A percentile compares a stretch with the other conserved stretches of the same genome.
Evolutionary conservation across 2,113 vertebrate genomes (phyloP).

Genomic region (Odocoileus virginianus): DNA sequence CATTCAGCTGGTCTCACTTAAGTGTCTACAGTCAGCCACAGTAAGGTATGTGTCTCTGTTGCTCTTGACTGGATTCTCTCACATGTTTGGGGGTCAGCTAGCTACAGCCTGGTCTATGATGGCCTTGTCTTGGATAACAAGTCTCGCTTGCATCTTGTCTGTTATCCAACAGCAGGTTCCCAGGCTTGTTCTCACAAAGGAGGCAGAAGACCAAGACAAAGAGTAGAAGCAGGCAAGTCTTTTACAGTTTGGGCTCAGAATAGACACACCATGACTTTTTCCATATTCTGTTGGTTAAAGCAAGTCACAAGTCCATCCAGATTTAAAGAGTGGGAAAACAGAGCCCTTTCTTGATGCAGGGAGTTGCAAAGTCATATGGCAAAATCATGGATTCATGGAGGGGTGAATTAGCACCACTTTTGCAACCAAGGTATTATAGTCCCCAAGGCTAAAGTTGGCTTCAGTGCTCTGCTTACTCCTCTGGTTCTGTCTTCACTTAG

Average conservation of each 20-base stretch:
- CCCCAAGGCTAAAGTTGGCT: neutral
- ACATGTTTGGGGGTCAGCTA: neutral
- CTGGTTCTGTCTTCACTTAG: neutral
- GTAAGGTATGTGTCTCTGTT: neutral
- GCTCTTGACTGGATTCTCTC: neutral
- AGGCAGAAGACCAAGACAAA: conserved; percentile 21
- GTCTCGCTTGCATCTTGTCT: neutral
- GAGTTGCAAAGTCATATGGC: neutral
- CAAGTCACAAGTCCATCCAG: neutral
- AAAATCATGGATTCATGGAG: neutral
- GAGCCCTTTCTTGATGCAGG: neutral
- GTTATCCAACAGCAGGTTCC: neutral
- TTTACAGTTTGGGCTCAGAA: neutral
- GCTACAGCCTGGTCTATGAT: neutral
- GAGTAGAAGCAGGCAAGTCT: neutral
- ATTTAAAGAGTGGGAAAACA: neutral
- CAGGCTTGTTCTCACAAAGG: neutral
- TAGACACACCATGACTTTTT: neutral
- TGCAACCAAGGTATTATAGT: neutral
- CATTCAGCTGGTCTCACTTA: neutral
- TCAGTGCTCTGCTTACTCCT: neutral
- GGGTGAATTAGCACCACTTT: neutral
- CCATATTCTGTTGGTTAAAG: neutral
- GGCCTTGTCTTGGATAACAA: neutral
- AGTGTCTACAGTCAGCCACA: neutral